phyloP scores from a whole-genome alignment of 2,797 vertebrate genomes.

The Thamnophis elegans region DNA sequence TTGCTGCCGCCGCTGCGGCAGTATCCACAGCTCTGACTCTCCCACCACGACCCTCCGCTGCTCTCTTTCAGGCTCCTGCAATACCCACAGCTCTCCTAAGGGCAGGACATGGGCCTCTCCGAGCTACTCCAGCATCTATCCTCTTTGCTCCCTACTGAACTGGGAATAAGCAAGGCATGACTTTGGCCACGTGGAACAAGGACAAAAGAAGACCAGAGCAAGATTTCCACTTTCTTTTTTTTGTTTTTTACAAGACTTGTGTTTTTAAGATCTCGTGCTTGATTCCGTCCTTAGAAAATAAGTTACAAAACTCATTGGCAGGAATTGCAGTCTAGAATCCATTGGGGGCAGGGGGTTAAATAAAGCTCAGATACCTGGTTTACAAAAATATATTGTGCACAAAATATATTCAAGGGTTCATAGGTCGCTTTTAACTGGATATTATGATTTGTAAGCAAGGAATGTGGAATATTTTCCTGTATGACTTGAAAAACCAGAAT shows the following conservation, averaged over 20 bases:
- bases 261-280: conserved; percentile 43
- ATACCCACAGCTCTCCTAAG: conserved; percentile 84
- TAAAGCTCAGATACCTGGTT: conserved; percentile 33
- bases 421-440: conserved; percentile 45
- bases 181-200: conserved; percentile 53
- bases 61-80: conserved; percentile 82
- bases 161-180: background rate
- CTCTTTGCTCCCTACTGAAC: conserved; percentile 88
- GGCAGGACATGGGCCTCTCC: conserved; percentile 87
- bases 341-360: background rate
- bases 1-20: conserved; percentile 76
- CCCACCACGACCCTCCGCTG: conserved; percentile 78
- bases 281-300: background rate
- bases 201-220: conserved; percentile 39
- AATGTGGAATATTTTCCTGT: conserved; percentile 80
- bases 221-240: conserved; percentile 22
- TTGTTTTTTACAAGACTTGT: conserved; percentile 27
- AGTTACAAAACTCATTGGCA: background rate
- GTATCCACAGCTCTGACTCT: conserved; percentile 78
- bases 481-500: conserved; percentile 89
- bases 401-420: conserved; percentile 47
- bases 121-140: conserved; percentile 84
- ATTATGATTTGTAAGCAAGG: conserved; percentile 61
- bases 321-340: conserved; percentile 40
- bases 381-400: conserved; percentile 43